These are phyloP conservation scores for Antheraea pernyi DNA, from an alignment of 1,140 invertebrate species.

Conservation along the genomic window DNA sequence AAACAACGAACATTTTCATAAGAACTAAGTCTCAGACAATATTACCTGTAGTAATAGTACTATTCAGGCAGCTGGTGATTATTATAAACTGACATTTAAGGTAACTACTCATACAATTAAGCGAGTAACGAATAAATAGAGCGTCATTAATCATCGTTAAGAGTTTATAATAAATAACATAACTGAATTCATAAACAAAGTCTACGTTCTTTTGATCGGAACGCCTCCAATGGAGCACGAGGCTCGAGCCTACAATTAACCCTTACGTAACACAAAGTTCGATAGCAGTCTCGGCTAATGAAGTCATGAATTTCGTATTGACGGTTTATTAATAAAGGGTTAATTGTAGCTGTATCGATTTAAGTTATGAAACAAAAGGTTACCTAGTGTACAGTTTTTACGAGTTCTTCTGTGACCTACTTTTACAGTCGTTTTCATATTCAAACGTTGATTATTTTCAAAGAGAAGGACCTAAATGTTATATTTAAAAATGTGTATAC, in stretches of 20 bases:
- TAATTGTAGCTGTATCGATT: not conserved
- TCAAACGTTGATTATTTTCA: too few species aligned
- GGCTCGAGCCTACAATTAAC: constrained; percentile 11
- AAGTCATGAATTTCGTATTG: constrained; percentile 14
- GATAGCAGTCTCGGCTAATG: constrained; percentile 12
- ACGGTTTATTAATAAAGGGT: constrained; percentile 12
- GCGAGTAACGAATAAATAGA: not conserved
- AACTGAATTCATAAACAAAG: constrained; percentile 11
- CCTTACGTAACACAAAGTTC: constrained; percentile 13
- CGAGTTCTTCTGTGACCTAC: not conserved
- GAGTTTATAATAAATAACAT: constrained; percentile 10
- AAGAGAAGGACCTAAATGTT: too few species aligned
- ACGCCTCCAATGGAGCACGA: not conserved
- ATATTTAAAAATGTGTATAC: too few species aligned
- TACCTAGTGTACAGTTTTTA: not conserved
- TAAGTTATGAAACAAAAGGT: not conserved
- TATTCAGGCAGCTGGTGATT: too few species aligned
- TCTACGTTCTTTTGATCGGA: constrained; percentile 4
- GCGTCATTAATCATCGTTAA: constrained; percentile 8
- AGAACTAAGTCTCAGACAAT: too few species aligned
- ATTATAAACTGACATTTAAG: too few species aligned
- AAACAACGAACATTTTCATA: too few species aligned
- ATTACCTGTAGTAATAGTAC: too few species aligned
- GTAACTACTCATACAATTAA: too few species aligned
- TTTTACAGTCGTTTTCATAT: not conserved